Conservation (phyloP, 2,888 invertebrate genomes). For the Ormyrus thymus region DNA sequence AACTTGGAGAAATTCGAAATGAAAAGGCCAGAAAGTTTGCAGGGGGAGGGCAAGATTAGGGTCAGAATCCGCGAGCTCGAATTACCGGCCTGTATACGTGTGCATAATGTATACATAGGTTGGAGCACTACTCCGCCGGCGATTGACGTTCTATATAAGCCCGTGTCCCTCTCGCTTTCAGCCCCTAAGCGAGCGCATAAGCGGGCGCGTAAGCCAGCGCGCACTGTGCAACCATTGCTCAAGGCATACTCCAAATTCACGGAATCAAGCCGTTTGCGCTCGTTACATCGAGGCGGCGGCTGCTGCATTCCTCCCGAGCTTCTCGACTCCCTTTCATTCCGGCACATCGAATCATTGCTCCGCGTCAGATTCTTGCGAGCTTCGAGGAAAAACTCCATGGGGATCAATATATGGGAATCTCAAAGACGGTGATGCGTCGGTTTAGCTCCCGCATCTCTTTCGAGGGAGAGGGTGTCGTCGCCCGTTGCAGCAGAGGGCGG, state of each 20-base stretch:
- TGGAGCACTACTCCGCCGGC: neutral
- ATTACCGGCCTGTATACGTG: slow-evolving; percentile 12
- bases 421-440: no score
- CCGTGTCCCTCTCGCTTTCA: slow-evolving; percentile 20
- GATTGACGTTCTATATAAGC: neutral
- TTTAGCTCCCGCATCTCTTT: no score
- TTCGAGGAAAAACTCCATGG: neutral
- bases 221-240: neutral
- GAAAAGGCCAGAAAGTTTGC: slow-evolving; percentile 57
- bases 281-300: neutral
- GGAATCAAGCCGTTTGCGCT: slow-evolving; percentile 42
- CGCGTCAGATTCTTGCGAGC: neutral
- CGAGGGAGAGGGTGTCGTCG: neutral
- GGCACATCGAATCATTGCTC: no score
- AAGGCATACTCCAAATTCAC: slow-evolving; percentile 35
- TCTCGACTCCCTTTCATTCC: neutral
- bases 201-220: no score
- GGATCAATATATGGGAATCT: neutral
- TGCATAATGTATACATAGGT: no score
- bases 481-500: slow-evolving; percentile 40
- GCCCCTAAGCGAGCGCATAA: neutral
- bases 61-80: slow-evolving; percentile 57
- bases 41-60: slow-evolving; percentile 43
- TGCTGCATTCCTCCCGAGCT: neutral
- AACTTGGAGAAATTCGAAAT: slow-evolving; percentile 62